These are phyloP conservation scores for Bombyx mori DNA, from an alignment of 1,140 invertebrate species.

Conservation along the genomic window DNA sequence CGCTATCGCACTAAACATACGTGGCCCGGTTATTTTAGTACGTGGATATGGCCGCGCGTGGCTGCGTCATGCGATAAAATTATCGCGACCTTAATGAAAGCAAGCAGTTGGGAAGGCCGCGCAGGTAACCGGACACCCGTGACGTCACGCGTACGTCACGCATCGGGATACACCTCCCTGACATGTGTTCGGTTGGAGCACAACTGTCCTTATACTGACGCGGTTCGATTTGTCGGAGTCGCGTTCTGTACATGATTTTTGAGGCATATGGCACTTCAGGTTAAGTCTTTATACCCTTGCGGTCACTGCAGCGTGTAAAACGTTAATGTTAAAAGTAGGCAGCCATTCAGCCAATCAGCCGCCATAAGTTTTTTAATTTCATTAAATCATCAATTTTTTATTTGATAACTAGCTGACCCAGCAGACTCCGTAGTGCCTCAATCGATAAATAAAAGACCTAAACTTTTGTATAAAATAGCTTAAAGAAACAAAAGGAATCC, in stretches of 20 bases:
- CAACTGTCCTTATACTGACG: background rate
- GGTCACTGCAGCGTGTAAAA: no score
- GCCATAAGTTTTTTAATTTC: no score
- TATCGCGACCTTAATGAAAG: conserved; percentile 60
- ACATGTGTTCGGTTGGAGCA: conserved; percentile 7
- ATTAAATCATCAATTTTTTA: no score
- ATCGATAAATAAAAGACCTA: no score
- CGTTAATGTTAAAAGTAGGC: no score
- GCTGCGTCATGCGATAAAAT: conserved; percentile 57
- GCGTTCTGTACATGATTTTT: background rate
- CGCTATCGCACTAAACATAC: conserved; percentile 10
- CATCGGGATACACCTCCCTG: conserved; percentile 21
- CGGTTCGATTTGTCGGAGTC: background rate
- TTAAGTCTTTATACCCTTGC: no score
- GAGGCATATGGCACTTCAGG: no score
- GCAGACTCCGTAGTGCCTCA: no score
- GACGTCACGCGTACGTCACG: conserved; percentile 43
- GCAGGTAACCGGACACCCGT: conserved; percentile 53
- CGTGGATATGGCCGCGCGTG: conserved; percentile 25
- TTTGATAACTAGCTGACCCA: no score
- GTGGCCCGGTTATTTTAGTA: conserved; percentile 35
- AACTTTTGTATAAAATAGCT: no score
- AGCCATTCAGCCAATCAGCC: no score
- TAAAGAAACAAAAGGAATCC: no score
- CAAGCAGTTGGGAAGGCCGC: conserved; percentile 29